Base-by-base conservation (phyloP, 1,140 invertebrate species). In the Listronotus oregonensis region DNA sequence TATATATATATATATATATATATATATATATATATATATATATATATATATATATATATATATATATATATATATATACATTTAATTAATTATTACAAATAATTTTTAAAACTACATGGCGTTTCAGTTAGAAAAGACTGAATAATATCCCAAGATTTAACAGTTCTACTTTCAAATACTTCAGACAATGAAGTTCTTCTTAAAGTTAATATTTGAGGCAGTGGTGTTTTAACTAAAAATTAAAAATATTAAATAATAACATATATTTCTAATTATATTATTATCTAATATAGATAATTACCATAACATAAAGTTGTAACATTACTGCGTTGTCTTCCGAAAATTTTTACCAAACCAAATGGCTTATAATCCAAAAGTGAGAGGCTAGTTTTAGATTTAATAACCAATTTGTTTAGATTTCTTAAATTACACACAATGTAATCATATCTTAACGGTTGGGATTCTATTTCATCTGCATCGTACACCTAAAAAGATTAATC, bases 381-480 rank as follows among this genome's bases (percentile, higher is more conserved):
- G 31, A 68, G 27, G 43, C 60, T 60, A 14, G 34, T 61, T 37
- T 65, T 68, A 17, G 67, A 68, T 58, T 62, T 68, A 27, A 68
- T 60, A 27, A 68, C 62, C 21, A 68, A 39, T 42, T 51, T 64
- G n/a, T 61, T 64, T 11, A 68, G 46, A 50, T 47, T 51, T 15
- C 57, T 55, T 21, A 68, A 44, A 37, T 65, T 65, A 15, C 54
- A 65, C 12, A 58, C 63, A 40, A 65, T 65, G 32, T 65, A 65
- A 34, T 65, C 63, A 31, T 65, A 65, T 6, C 63, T 32, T 18
- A 65, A 15, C n/a, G 55, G 12, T 42, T 56, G 54, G 15, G 12
- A 18, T 34, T 65, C 63, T 8, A 40, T n/a, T 6, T 58, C 54
- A 34, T 65, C 63, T 10, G 63, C 63, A 52, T 65, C 63, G 31